Evolutionary conservation across 1,140 invertebrate species (phyloP), one percentile per base, ranked within the genome.

Genomic region (Solen grandis): DNA sequence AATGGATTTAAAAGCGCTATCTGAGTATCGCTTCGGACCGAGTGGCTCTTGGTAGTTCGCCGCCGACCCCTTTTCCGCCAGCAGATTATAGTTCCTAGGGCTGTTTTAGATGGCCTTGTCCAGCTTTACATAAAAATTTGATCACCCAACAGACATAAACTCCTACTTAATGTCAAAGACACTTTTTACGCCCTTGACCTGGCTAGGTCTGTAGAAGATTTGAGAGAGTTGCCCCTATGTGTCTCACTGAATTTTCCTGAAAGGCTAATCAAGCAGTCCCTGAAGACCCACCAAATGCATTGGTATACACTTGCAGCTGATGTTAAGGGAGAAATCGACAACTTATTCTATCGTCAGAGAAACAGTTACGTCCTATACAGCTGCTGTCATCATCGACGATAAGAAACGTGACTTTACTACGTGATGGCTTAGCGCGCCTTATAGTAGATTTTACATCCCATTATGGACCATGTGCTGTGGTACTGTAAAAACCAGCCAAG

Each of bases 181-280:
- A 54, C 78, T 29, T 81, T 85, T 52, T 81, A 72, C 62, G 83
- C 83, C 27, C 33, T 85, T 19, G 85, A 86, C 59, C 65, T 85
- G 31, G 60, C 62, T 46, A 73, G 74, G 27, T 35, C 77, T 50
- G 31, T 72, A 13, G 55, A 41, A 2, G n/a, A 35, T 22, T n/a
- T 75, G 8, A 41, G 52, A 29, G n/a, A 68, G 1, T 86, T 79
- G 60, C 63, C 82, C 68, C 38, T 50, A 29, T 84, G 83, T 59
- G 59, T 55, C 19, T 74, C 84, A 27, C 54, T 84, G 0, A 60
- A 66, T 3, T 69, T 54, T 27, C 73, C 52, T 27, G 59, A 72
- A 27, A 2, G 25, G 31, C 5, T 82, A n/a, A 16, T 59, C 22
- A 31, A 62, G 33, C 74, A 82, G 31, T 55, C 70, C 4, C 78